These are phyloP conservation scores for Bubo bubo DNA, from an alignment of 2,113 vertebrate genomes.

Conservation along the genomic window DNA sequence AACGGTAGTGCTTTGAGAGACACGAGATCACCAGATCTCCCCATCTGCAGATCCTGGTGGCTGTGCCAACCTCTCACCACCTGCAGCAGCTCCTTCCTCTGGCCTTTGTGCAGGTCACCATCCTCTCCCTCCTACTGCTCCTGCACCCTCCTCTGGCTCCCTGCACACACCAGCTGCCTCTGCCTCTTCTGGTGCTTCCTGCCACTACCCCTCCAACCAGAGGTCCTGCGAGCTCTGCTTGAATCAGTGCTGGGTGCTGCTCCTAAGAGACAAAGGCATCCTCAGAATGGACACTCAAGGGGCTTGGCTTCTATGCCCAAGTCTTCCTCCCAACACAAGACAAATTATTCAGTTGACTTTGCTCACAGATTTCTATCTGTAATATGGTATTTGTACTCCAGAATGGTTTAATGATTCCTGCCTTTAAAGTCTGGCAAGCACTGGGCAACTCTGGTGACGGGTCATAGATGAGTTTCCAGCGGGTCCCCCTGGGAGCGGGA, in stretches of 20 bases:
- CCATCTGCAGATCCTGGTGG: rapidly evolving
- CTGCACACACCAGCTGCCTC: background rate
- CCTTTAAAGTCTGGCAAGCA: background rate
- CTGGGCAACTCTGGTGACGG: background rate
- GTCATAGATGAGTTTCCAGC: background rate
- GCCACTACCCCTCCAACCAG: background rate
- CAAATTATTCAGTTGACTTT: background rate
- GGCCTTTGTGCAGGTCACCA: background rate
- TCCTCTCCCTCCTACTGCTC: background rate
- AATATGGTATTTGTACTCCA: background rate
- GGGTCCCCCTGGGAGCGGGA: background rate
- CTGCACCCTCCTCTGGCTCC: background rate
- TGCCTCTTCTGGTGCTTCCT: background rate
- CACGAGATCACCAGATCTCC: background rate
- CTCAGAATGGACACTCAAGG: background rate
- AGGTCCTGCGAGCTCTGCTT: background rate
- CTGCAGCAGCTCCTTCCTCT: background rate
- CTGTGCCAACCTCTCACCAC: background rate
- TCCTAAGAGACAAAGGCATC: background rate
- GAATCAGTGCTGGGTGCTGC: background rate
- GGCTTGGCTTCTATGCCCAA: background rate
- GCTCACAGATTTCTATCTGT: background rate
- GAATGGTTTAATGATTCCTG: background rate
- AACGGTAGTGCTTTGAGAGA: background rate
- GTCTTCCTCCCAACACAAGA: background rate